Evolutionary conservation across 2,888 invertebrate genomes (phyloP).

Genomic region (Baronia brevicornis): DNA sequence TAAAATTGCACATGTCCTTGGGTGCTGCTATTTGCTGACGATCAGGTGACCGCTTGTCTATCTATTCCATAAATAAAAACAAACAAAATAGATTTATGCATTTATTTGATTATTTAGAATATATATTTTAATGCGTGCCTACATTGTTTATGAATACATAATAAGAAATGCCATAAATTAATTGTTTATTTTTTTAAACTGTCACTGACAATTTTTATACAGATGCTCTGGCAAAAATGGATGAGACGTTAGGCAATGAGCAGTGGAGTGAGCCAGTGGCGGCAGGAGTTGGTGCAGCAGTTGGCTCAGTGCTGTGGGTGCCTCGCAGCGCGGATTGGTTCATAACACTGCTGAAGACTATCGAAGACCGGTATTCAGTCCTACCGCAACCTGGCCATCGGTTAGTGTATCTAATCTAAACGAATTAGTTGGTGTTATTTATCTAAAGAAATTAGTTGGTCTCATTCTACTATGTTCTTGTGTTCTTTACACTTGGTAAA

Average conservation of each 20-base stretch:
- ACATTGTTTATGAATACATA: too few relatives aligned
- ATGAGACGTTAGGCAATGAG: constrained; percentile 85
- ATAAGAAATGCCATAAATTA: too few relatives aligned
- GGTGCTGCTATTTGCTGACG: too few relatives aligned
- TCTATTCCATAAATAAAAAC: too few relatives aligned
- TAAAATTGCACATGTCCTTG: too few relatives aligned
- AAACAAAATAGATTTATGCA: too few relatives aligned
- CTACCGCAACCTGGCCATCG: constrained; percentile 90
- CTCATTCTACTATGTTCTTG: too few relatives aligned
- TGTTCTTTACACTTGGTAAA: too few relatives aligned
- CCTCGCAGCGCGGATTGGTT: constrained; percentile 94
- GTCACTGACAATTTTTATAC: constrained; percentile 22
- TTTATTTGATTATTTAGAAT: constrained; percentile 7
- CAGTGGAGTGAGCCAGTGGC: constrained; percentile 81
- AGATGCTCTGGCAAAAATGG: constrained; percentile 95
- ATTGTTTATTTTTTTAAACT: too few relatives aligned
- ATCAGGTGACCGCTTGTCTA: too few relatives aligned
- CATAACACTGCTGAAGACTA: constrained; percentile 87
- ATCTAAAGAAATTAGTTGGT: too few relatives aligned
- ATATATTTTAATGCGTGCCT: constrained; percentile 1
- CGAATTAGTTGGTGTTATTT: too few relatives aligned
- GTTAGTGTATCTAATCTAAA: constrained; percentile 37
- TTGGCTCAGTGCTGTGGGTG: constrained; percentile 82
- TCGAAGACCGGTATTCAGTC: constrained; percentile 89
- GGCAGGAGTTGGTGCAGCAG: constrained; percentile 46